Percentiles rank a stretch among this genome's conserved stretches.
phyloP scores from a whole-genome alignment of 23 tunicate genomes.

The Corella eumyota region DNA sequence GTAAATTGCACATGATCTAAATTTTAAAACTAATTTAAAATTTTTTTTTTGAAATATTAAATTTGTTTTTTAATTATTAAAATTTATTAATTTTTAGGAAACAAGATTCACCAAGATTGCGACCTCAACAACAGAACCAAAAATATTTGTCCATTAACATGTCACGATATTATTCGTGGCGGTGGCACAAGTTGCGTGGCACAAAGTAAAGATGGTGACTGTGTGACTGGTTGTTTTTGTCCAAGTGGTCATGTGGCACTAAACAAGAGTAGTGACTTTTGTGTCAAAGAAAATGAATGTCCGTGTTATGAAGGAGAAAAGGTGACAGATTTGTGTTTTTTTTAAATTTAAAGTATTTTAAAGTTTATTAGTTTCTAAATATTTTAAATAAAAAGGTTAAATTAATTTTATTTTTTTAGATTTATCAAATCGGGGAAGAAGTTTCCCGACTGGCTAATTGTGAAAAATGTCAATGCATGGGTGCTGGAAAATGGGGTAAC shows the following conservation, averaged over 20 bases:
- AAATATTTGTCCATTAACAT: constrained; percentile 39
- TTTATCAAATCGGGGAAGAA: constrained; percentile 19
- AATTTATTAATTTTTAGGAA: constrained; percentile 6
- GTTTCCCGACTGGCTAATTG: constrained; percentile 17
- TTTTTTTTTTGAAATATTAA: background rate
- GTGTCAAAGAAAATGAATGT: constrained; percentile 35
- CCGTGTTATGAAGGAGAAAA: constrained; percentile 30
- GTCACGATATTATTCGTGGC: constrained; percentile 30
- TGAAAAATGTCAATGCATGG: constrained; percentile 39
- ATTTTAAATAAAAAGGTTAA: background rate
- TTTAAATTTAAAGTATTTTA: constrained; percentile 1
- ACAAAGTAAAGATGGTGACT: constrained; percentile 1
- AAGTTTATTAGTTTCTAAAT: background rate
- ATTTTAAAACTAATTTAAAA: background rate
- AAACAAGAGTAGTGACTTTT: constrained; percentile 9
- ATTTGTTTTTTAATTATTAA: background rate
- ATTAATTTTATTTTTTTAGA: constrained; percentile 6
- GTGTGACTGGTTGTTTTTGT: constrained; percentile 55
- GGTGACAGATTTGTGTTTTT: too few species aligned
- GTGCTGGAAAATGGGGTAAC: constrained; percentile 29
- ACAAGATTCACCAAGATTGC: constrained; percentile 10
- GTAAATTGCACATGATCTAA: too few species aligned
- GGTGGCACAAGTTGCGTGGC: constrained; percentile 18
- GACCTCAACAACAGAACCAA: background rate
- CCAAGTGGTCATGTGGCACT: constrained; percentile 43